These are phyloP conservation scores for Zenarchopterus dispar DNA, from an alignment of 2,797 vertebrate genomes.

Conservation along the genomic window DNA sequence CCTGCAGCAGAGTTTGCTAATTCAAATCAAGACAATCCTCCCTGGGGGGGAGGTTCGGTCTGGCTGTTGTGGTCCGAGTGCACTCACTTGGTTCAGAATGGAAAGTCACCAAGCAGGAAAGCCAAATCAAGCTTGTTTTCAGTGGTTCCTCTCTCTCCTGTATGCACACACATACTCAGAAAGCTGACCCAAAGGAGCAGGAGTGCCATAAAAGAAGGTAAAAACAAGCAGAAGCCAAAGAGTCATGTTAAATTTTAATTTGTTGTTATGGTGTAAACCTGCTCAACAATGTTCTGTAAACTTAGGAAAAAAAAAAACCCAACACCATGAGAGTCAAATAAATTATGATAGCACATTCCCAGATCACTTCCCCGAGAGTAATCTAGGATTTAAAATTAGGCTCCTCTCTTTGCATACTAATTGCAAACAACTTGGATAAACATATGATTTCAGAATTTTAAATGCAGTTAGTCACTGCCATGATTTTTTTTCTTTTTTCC, in stretches of 20 bases:
- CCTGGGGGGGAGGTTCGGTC: too few relatives aligned
- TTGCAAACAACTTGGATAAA: conserved; percentile 69
- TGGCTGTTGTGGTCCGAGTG: too few relatives aligned
- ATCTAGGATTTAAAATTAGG: conserved; percentile 73
- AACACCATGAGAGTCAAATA: conserved; percentile 71
- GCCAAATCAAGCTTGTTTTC: too few relatives aligned
- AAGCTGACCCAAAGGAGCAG: not conserved
- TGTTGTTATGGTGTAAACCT: conserved; percentile 59
- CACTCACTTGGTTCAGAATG: too few relatives aligned
- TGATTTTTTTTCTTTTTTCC: conserved; percentile 49
- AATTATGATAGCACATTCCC: conserved; percentile 63
- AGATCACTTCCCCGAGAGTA: conserved; percentile 63
- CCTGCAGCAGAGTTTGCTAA: too few relatives aligned
- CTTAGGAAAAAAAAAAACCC: conserved; percentile 9
- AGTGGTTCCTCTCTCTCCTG: conserved; percentile 4
- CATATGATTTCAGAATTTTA: conserved; percentile 69
- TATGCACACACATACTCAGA: not conserved
- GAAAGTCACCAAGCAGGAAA: too few relatives aligned
- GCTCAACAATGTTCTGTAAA: conserved; percentile 49
- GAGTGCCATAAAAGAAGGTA: conserved; percentile 22
- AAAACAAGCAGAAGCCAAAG: conserved; percentile 58
- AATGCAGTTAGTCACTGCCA: conserved; percentile 60
- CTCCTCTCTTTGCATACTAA: conserved; percentile 70
- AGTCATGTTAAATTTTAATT: conserved; percentile 71
- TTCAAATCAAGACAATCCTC: too few relatives aligned